Evolutionary conservation across 30 jellyfish, hydroid and myxozoan genomes (phyloP).

Genomic region (Morbakka virulenta): DNA sequence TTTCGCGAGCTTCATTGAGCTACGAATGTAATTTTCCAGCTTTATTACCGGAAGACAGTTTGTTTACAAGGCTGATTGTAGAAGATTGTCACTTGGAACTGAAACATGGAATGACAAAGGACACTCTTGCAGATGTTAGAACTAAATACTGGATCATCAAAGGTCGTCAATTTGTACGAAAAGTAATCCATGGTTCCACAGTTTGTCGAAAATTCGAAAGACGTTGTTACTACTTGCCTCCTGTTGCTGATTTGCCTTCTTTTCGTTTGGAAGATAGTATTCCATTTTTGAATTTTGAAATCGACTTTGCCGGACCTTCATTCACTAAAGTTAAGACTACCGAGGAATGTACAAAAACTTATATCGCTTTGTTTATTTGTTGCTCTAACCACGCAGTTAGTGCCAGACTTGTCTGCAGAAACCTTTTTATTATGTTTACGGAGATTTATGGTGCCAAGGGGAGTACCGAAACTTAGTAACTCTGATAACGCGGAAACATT

Average conservation of each 20-base stretch:
- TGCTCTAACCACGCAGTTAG: constrained; percentile 27
- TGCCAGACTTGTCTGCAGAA: constrained; percentile 24
- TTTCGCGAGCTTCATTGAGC: not conserved
- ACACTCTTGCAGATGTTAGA: constrained; percentile 25
- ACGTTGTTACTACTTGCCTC: not conserved
- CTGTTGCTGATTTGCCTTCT: constrained; percentile 18
- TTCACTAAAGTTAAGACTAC: not conserved
- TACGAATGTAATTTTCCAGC: constrained; percentile 23
- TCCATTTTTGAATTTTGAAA: constrained; percentile 14
- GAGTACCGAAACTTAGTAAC: constrained; percentile 13
- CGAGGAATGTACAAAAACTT: constrained; percentile 22
- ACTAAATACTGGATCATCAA: constrained; percentile 5
- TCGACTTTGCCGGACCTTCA: constrained; percentile 36
- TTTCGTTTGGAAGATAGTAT: constrained; percentile 9
- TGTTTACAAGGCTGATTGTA: constrained; percentile 14
- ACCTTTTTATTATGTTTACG: constrained; percentile 3
- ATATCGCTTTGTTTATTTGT: constrained; percentile 36
- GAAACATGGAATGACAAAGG: constrained; percentile 4
- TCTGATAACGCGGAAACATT: constrained; percentile 28
- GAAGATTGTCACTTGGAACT: constrained; percentile 25
- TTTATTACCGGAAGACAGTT: constrained; percentile 19
- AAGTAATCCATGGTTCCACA: not conserved
- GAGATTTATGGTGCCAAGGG: constrained; percentile 26
- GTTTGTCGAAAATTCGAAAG: not conserved
- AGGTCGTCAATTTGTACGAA: constrained; percentile 22